Percentiles rank a stretch among this genome's conserved stretches.
Evolutionary conservation across 1,140 invertebrate species (phyloP).

Genomic region (Leptonema lineaticorne): DNA sequence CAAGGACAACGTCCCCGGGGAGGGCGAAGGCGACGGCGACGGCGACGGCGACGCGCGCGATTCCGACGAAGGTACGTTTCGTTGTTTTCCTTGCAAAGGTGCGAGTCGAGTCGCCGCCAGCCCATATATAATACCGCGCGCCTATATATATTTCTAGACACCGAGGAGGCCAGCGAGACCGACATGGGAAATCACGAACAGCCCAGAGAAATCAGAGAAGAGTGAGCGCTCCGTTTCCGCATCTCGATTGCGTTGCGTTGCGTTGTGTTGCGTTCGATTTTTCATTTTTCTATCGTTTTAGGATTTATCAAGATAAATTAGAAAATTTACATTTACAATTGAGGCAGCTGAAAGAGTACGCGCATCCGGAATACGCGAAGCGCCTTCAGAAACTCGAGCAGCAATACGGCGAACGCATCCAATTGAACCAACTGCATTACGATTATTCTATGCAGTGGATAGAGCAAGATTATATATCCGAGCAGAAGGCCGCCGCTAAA

Average conservation of each 20-base stretch:
- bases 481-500: constrained; percentile 83
- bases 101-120: too few species aligned
- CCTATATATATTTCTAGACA: constrained; percentile 79
- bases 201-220: constrained; percentile 86
- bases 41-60: constrained; percentile 48
- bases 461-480: constrained; percentile 83
- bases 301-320: constrained; percentile 93
- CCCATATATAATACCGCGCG: too few species aligned
- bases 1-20: too few species aligned
- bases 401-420: constrained; percentile 75
- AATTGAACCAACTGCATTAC: constrained; percentile 79
- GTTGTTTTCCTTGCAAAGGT: too few species aligned
- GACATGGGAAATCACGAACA: constrained; percentile 81
- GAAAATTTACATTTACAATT: constrained; percentile 86
- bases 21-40: constrained; percentile 49
- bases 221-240: constrained; percentile 61
- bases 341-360: constrained; percentile 82
- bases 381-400: constrained; percentile 80
- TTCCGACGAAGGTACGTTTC: constrained; percentile 50
- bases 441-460: constrained; percentile 84
- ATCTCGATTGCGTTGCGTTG: too few species aligned
- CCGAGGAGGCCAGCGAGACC: constrained; percentile 87
- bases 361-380: constrained; percentile 83
- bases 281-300: constrained; percentile 49
- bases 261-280: too few species aligned